Evolutionary conservation across 2,888 invertebrate species (phyloP).

Genomic region (Catotricha subobsoleta): DNA sequence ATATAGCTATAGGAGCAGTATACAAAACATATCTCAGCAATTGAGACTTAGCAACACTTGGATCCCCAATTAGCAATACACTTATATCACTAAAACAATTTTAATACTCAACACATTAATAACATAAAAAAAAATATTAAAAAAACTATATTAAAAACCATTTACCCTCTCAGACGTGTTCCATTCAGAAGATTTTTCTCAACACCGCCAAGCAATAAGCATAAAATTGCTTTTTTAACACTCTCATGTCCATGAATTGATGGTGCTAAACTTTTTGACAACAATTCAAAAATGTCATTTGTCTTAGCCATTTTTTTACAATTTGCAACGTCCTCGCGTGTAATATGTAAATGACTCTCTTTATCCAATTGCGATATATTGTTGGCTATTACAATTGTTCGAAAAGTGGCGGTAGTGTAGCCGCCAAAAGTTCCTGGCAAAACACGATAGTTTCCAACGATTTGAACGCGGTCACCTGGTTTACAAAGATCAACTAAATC

Average conservation of each 20-base stretch:
- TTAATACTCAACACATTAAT: neutral
- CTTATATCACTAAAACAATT: slow-evolving; percentile 49
- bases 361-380: slow-evolving; percentile 80
- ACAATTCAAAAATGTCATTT: slow-evolving; percentile 69
- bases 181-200: slow-evolving; percentile 89
- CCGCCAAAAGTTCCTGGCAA: slow-evolving; percentile 85
- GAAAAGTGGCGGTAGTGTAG: slow-evolving; percentile 79
- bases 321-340: slow-evolving; percentile 69
- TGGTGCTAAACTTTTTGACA: slow-evolving; percentile 86
- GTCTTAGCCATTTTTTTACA: slow-evolving; percentile 67
- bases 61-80: slow-evolving; percentile 89
- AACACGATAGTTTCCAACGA: slow-evolving; percentile 88
- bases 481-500: slow-evolving; percentile 91
- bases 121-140: too few relatives aligned
- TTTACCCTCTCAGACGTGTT: slow-evolving; percentile 70
- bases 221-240: slow-evolving; percentile 91
- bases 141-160: too few relatives aligned
- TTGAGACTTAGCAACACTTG: slow-evolving; percentile 97
- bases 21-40: slow-evolving; percentile 79
- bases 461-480: slow-evolving; percentile 93
- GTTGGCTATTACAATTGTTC: slow-evolving; percentile 85
- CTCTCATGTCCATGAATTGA: slow-evolving; percentile 95
- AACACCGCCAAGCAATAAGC: slow-evolving; percentile 82
- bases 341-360: slow-evolving; percentile 59
- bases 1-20: slow-evolving; percentile 88